Evolutionary conservation across 2,113 vertebrate species (phyloP), one percentile per base, ranked within the genome.

Genomic region (Paramormyrops kingsleyae): DNA sequence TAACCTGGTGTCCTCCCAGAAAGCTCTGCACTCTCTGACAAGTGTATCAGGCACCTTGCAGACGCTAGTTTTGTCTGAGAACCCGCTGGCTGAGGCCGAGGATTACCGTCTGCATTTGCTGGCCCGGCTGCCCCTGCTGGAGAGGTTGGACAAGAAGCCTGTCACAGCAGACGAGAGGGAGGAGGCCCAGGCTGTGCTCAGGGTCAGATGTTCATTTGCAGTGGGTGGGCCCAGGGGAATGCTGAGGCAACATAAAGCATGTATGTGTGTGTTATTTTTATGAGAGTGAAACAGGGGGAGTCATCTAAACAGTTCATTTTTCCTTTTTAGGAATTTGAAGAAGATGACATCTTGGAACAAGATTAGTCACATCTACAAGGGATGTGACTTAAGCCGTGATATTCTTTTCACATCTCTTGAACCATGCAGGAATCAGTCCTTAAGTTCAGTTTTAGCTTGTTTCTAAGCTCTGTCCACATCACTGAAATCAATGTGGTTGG

Each of bases 101-200:
- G 88, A 95, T 80, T 97, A 98, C 93, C 95, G 97, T 0, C 77
- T 96, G 89, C 94, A 94, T 91, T 93, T 95, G 5, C 95, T 98
- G 90, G 89, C 94, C 19, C 70, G 94, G 50, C 92, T 97, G 39
- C 95, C 96, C 0, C 90, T 91, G 1, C 94, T 99, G 0, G 95
- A 97, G 31, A 95, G 96, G 80, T 95, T 99, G 0, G 97, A 99
- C 94, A 99, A 99, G 93, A 97, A 96, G 0, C 89, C 90, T 0
- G 89, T 96, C 5, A 94, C 96, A 80, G n/a, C 94, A 0, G 97
- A 97, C 0, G 98, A 99, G 89, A 92, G 85, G 89, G 49, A n/a
- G 2, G 97, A 98, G 24, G 97, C 96, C 0, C 89, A 86, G 0
- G 92, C 95, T 49, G 93, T 87, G 47, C 93, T 93, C 86, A 91